Conservation (phyloP, 2,888 invertebrate genomes). For the Drosophila prostipennis region DNA sequence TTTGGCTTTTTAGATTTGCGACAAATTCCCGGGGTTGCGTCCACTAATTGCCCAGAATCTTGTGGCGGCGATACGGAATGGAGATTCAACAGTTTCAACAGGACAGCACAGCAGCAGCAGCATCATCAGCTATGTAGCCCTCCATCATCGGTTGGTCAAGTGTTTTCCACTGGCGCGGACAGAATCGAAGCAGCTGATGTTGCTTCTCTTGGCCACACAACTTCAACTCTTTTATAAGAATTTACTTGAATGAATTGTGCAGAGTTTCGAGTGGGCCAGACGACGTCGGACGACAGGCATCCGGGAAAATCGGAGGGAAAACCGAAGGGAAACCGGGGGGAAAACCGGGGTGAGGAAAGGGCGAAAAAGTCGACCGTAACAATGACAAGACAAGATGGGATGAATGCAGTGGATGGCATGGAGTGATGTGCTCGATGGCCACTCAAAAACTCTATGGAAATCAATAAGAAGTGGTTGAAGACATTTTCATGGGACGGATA, state of each 20-base stretch:
- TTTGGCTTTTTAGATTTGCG: constrained; percentile 80
- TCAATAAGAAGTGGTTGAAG: constrained; percentile 41
- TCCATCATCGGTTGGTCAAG: constrained; percentile 66
- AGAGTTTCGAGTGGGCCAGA: constrained; percentile 65
- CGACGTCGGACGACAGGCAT: constrained; percentile 13
- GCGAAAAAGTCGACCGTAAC: constrained; percentile 54
- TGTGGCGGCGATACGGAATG: constrained; percentile 53
- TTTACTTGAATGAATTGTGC: constrained; percentile 73
- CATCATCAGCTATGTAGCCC: constrained; percentile 28
- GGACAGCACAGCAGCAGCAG: constrained; percentile 4
- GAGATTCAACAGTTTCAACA: constrained; percentile 31
- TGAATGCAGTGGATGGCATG: constrained; percentile 42
- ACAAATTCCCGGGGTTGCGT: constrained; percentile 62
- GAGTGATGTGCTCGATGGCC: constrained; percentile 39
- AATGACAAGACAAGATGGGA: constrained; percentile 72
- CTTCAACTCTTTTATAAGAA: constrained; percentile 76
- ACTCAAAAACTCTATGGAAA: constrained; percentile 44
- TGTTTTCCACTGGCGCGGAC: constrained; percentile 61
- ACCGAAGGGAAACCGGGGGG: constrained; percentile 2
- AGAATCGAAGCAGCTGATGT: constrained; percentile 65
- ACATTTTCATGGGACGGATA: constrained; percentile 1
- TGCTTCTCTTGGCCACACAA: constrained; percentile 57
- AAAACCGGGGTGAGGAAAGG: background rate
- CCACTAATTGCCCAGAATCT: constrained; percentile 73
- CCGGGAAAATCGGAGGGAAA: constrained; percentile 1